These are phyloP conservation scores for Eurypyga helias DNA, from an alignment of 2,113 vertebrate species.

Conservation along the genomic window DNA sequence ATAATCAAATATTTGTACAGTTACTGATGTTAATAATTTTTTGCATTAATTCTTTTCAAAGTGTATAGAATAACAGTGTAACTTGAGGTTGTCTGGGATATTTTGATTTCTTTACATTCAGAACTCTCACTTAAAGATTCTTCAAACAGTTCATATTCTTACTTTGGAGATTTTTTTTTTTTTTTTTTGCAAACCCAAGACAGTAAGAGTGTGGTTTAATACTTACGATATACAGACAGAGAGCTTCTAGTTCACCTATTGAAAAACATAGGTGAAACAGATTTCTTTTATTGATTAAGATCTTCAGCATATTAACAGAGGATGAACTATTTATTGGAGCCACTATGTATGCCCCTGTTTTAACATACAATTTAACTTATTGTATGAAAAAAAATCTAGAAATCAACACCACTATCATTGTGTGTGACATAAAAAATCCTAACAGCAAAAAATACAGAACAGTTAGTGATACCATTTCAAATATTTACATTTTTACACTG, in stretches of 20 bases:
- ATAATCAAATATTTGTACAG: neutral
- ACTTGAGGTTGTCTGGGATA: neutral
- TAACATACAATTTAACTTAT: slow-evolving; percentile 16
- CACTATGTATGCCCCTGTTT: neutral
- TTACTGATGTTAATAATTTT: neutral
- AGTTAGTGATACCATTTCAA: slow-evolving; percentile 45
- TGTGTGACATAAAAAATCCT: slow-evolving; percentile 60
- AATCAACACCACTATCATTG: slow-evolving; percentile 21
- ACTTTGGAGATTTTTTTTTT: neutral
- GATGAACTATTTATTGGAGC: slow-evolving; percentile 2
- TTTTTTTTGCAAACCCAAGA: neutral
- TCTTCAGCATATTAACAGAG: neutral
- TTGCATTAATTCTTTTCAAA: neutral
- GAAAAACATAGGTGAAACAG: neutral
- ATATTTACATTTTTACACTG: slow-evolving; percentile 48
- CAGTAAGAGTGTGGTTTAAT: neutral
- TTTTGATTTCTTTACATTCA: slow-evolving; percentile 14
- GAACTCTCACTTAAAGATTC: neutral
- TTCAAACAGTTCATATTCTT: neutral
- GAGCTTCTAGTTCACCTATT: slow-evolving; percentile 7
- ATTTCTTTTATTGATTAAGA: neutral
- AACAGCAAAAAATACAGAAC: slow-evolving; percentile 51
- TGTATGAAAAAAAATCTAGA: slow-evolving; percentile 61
- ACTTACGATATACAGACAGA: neutral
- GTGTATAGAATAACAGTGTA: neutral